A percentile compares a stretch with the other conserved stretches of the same genome.
These are phyloP conservation scores for Coleophora flavipennella DNA, from an alignment of 2,888 invertebrate genomes.

Conservation along the genomic window DNA sequence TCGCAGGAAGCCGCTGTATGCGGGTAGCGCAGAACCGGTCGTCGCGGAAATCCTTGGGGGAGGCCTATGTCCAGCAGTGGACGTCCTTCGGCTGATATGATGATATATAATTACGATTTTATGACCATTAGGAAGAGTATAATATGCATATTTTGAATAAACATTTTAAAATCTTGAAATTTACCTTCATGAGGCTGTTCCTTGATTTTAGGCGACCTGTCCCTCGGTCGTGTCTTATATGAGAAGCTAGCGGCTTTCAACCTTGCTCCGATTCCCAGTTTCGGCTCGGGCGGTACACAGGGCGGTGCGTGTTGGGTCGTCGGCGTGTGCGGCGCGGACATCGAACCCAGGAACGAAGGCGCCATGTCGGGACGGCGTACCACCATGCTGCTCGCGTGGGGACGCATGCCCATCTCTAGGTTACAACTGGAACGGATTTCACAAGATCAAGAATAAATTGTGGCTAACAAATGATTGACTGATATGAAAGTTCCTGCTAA, in stretches of 20 bases:
- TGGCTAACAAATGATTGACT: no score
- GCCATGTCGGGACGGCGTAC: slow-evolving; percentile 39
- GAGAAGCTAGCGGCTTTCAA: slow-evolving; percentile 56
- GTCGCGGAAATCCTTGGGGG: no score
- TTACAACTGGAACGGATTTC: slow-evolving; percentile 17
- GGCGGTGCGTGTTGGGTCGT: slow-evolving; percentile 34
- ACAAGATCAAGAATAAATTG: not conserved
- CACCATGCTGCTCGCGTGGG: slow-evolving; percentile 49
- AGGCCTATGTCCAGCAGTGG: no score
- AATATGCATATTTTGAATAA: no score
- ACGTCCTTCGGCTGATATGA: no score
- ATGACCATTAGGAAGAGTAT: no score
- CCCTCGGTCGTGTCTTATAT: slow-evolving; percentile 41
- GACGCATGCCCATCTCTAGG: slow-evolving; percentile 35
- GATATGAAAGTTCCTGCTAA: no score
- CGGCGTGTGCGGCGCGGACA: slow-evolving; percentile 63
- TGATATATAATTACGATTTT: no score
- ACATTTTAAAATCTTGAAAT: no score
- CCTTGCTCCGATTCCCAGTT: slow-evolving; percentile 39
- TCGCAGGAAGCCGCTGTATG: no score
- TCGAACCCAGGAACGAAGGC: slow-evolving; percentile 27
- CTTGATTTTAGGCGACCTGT: slow-evolving; percentile 40
- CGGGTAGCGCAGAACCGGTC: no score
- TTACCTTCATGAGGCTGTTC: slow-evolving; percentile 23
- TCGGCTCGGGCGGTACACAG: slow-evolving; percentile 12